A percentile compares a stretch with the other conserved stretches of the same genome.
phyloP scores from a whole-genome alignment of 2,797 vertebrate genomes.

The Delichon dasypus region DNA sequence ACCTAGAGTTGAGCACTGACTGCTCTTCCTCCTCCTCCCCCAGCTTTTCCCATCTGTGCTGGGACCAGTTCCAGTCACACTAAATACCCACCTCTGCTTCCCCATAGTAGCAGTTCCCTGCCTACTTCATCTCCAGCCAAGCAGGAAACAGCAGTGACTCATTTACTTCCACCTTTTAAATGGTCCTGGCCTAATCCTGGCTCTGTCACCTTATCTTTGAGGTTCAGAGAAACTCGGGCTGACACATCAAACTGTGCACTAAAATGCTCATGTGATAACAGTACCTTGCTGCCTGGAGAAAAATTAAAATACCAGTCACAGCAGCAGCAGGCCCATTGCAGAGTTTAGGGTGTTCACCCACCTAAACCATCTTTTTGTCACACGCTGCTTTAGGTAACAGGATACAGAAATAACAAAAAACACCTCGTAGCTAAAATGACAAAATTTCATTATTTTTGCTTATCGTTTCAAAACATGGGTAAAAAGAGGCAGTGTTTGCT shows the following conservation, averaged over 20 bases:
- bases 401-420: background rate
- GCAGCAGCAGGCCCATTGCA: background rate
- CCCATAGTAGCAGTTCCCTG: background rate
- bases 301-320: background rate
- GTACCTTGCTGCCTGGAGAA: background rate
- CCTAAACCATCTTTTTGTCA: background rate
- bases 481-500: background rate
- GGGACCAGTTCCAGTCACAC: slow-evolving; percentile 37
- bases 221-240: background rate
- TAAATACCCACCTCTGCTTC: background rate
- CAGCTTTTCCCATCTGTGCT: background rate
- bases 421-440: background rate
- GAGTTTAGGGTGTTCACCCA: background rate
- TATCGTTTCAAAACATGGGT: background rate
- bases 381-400: background rate
- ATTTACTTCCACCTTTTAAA: background rate
- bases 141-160: slow-evolving; percentile 16
- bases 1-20: background rate
- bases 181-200: background rate
- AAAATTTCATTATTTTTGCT: background rate
- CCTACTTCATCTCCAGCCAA: slow-evolving; percentile 1
- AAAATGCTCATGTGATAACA: background rate
- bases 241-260: background rate
- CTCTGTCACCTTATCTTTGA: background rate
- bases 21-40: slow-evolving; percentile 31